Evolutionary conservation across 2,888 invertebrate genomes (phyloP).

Genomic region (Apotomis betuletana): DNA sequence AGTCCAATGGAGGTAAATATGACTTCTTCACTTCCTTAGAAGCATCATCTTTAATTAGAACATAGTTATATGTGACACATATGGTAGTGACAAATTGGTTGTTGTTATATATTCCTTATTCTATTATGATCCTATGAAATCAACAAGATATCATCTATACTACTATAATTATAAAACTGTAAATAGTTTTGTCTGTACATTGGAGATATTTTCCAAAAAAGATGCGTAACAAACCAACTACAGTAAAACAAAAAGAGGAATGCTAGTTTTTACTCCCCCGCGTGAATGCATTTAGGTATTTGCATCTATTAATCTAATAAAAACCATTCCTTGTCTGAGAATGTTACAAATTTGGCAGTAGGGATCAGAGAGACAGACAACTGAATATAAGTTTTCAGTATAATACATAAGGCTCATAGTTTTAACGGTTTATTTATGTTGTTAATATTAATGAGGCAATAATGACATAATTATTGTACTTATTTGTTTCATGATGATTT

Average conservation of each 20-base stretch:
- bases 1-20: neutral
- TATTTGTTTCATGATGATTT: neutral
- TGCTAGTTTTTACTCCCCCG: too few species aligned
- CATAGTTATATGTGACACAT: neutral
- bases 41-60: neutral
- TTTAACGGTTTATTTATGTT: neutral
- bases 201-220: too few species aligned
- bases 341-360: slow-evolving; percentile 8
- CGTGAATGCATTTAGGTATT: too few species aligned
- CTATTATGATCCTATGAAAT: too few species aligned
- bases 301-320: neutral
- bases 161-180: too few species aligned
- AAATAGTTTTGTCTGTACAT: too few species aligned
- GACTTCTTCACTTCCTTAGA: neutral
- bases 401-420: neutral
- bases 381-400: neutral
- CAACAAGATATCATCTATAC: too few species aligned
- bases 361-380: neutral
- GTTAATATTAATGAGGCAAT: slow-evolving; percentile 1
- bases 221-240: too few species aligned
- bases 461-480: neutral
- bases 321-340: neutral
- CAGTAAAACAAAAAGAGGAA: too few species aligned
- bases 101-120: too few species aligned
- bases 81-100: neutral